Conservation (phyloP, 64 coral and sea anemone genomes). For the Acropora yongei region DNA sequence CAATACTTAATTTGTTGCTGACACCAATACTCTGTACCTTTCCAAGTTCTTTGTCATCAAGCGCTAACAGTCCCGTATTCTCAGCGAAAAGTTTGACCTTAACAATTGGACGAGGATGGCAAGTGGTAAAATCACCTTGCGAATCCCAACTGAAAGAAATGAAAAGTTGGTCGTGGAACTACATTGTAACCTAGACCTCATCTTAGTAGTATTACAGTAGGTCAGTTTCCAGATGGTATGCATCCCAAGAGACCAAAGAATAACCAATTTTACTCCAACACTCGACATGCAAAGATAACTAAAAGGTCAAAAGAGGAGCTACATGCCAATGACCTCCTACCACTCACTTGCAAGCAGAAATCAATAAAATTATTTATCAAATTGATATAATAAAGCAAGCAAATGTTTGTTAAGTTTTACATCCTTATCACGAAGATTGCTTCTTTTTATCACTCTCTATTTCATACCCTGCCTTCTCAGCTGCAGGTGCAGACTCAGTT, state of each 20-base stretch:
- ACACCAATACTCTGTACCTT: slow-evolving; percentile 35
- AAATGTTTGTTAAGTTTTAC: too few relatives aligned
- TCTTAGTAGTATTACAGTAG: too few relatives aligned
- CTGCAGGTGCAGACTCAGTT: slow-evolving; percentile 84
- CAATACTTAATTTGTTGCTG: too few relatives aligned
- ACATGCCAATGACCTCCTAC: too few relatives aligned
- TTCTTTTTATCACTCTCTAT: background rate
- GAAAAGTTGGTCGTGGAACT: background rate
- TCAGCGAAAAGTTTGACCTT: slow-evolving; percentile 85
- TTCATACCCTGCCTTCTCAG: slow-evolving; percentile 77
- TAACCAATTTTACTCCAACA: background rate
- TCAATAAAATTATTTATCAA: too few relatives aligned
- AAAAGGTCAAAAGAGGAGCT: too few relatives aligned
- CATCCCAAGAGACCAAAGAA: background rate
- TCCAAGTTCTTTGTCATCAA: slow-evolving; percentile 91
- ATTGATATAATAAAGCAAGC: too few relatives aligned
- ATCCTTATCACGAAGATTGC: background rate
- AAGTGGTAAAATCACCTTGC: slow-evolving; percentile 97
- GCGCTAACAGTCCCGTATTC: slow-evolving; percentile 81
- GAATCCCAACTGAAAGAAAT: slow-evolving; percentile 80
- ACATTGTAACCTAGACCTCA: too few relatives aligned
- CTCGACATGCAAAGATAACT: too few relatives aligned
- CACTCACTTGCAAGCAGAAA: too few relatives aligned
- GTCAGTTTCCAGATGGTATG: background rate
- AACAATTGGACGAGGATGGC: slow-evolving; percentile 81